Percentiles rank a stretch among this genome's conserved stretches.
Evolutionary conservation across 2,888 invertebrate species (phyloP).

Genomic region (Melipona beecheii): DNA sequence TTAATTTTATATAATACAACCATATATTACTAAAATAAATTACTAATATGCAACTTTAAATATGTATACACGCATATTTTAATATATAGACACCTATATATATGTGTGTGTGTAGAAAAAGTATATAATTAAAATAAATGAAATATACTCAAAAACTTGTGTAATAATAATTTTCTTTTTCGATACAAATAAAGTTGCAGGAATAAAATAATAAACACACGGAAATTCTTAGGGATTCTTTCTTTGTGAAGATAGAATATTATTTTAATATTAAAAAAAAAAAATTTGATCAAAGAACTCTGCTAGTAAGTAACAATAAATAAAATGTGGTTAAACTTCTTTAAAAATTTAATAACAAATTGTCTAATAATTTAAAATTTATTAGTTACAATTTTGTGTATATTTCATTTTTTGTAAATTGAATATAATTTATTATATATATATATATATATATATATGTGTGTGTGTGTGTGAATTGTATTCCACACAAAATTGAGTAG

Average conservation of each 20-base stretch:
- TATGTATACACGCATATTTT: neutral
- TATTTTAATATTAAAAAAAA: neutral
- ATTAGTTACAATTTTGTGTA: neutral
- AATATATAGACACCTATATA: neutral
- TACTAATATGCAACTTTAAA: neutral
- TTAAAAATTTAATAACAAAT: neutral
- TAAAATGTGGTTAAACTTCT: neutral
- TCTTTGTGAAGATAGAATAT: neutral
- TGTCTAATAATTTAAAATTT: neutral
- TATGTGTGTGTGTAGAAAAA: neutral
- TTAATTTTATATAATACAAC: neutral
- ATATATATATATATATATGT: neutral
- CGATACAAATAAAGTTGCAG: neutral
- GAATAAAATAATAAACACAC: neutral
- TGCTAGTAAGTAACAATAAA: neutral
- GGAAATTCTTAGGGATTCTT: neutral
- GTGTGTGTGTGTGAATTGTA: no score
- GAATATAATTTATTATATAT: neutral
- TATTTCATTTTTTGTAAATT: neutral
- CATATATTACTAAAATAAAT: neutral
- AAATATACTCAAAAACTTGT: neutral
- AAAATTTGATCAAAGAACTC: neutral
- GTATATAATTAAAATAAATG: neutral
- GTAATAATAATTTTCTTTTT: neutral
- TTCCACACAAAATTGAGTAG: neutral